Evolutionary conservation across 2,888 invertebrate species (phyloP).

Genomic region (Sepiola atlantica): DNA sequence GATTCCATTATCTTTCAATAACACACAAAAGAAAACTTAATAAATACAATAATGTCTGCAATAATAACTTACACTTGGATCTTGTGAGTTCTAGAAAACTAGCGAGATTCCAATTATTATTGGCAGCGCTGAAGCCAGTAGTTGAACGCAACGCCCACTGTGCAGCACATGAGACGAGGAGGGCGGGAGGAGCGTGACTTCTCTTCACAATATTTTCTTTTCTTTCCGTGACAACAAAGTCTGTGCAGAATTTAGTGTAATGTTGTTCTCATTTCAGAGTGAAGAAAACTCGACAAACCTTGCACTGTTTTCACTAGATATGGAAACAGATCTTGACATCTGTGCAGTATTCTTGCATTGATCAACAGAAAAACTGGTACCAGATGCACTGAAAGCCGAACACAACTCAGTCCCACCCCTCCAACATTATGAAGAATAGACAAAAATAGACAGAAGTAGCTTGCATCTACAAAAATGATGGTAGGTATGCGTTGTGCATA

Average conservation of each 20-base stretch:
- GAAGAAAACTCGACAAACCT: neutral
- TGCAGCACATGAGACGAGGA: neutral
- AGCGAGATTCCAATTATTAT: slow-evolving; percentile 32
- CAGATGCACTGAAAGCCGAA: neutral
- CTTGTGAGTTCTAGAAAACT: neutral
- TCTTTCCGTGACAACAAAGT: neutral
- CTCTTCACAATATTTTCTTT: neutral
- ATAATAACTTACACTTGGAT: neutral
- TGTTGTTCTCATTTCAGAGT: neutral
- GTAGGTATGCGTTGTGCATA: too few species aligned
- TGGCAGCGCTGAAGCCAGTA: neutral
- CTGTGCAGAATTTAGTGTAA: neutral
- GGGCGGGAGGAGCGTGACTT: neutral
- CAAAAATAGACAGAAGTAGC: too few species aligned
- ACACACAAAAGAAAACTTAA: neutral
- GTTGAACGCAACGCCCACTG: neutral
- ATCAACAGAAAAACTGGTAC: neutral
- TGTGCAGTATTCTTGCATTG: neutral
- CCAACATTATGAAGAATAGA: too few species aligned
- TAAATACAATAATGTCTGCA: neutral
- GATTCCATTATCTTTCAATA: neutral
- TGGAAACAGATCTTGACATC: neutral
- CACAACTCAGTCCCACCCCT: too few species aligned
- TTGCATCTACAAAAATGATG: too few species aligned
- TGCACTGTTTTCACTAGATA: neutral